Percentiles rank a stretch among this genome's conserved stretches.
These are phyloP conservation scores for Antedon mediterranea DNA, from an alignment of 53 echinoderm and acorn worm species.

Conservation along the genomic window DNA sequence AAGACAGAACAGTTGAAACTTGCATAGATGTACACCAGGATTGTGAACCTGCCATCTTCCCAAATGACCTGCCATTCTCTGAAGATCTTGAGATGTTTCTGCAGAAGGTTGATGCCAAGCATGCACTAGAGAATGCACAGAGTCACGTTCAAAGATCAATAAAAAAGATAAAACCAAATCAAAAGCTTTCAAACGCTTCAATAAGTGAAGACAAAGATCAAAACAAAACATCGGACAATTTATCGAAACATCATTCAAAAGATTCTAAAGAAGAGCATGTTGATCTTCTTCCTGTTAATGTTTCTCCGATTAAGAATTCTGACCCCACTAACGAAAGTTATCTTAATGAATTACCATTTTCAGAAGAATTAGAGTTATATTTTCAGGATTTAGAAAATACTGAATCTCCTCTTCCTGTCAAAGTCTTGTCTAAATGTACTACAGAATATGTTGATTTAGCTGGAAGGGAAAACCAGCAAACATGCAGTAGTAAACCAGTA, in stretches of 20 bases:
- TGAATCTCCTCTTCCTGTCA: not conserved
- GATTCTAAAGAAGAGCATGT: not conserved
- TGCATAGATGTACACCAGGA: not conserved
- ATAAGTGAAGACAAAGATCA: too few species aligned
- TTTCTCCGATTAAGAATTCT: not conserved
- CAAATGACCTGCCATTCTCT: not conserved
- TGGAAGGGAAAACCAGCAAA: not conserved
- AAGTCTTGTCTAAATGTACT: not conserved
- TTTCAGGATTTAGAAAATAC: not conserved
- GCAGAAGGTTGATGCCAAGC: not conserved
- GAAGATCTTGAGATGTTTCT: not conserved
- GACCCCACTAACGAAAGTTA: not conserved
- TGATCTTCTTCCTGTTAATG: not conserved
- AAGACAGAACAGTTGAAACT: not conserved
- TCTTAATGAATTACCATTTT: not conserved
- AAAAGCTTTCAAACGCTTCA: too few species aligned
- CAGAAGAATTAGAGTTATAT: not conserved
- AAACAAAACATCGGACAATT: too few species aligned
- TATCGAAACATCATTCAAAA: not conserved
- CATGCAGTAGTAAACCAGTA: not conserved
- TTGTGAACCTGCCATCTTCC: not conserved
- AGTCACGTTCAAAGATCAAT: not conserved
- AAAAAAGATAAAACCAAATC: not conserved
- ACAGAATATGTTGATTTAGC: not conserved
- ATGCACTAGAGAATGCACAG: not conserved